phyloP scores from a whole-genome alignment of 2,888 invertebrate genomes.

The Lasioglossum pauxillum region DNA sequence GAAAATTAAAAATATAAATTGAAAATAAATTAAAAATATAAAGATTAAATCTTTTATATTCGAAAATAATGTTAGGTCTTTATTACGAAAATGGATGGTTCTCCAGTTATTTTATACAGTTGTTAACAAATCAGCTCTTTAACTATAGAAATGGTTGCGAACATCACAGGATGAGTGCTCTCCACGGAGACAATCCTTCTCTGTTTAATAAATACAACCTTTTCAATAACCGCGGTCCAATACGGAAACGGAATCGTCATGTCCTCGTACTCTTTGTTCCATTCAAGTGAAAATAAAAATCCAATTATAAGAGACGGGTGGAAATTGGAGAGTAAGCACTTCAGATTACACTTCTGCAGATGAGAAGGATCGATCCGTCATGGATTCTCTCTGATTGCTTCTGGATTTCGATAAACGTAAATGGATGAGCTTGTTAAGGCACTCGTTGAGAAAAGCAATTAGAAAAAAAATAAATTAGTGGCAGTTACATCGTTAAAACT shows the following conservation, averaged over 20 bases:
- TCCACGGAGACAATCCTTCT: background rate
- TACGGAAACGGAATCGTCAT: slow-evolving; percentile 4
- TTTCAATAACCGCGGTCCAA: background rate
- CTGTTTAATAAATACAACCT: background rate
- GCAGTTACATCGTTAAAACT: background rate
- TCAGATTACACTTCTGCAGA: slow-evolving; percentile 37
- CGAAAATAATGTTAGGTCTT: too few species aligned
- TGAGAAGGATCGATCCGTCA: slow-evolving; percentile 17
- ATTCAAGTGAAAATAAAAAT: slow-evolving; percentile 31
- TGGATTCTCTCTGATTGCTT: slow-evolving; percentile 10
- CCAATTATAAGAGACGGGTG: slow-evolving; percentile 34
- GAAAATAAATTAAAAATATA: background rate
- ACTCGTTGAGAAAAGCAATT: slow-evolving; percentile 15
- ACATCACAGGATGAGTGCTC: background rate
- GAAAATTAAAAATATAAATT: background rate
- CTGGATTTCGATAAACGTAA: slow-evolving; percentile 22
- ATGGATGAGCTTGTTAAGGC: slow-evolving; percentile 17
- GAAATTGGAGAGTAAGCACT: slow-evolving; percentile 39
- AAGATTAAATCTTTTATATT: slow-evolving; percentile 11
- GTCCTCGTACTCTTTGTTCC: slow-evolving; percentile 6
- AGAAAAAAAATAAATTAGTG: background rate
- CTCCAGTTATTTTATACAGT: slow-evolving; percentile 8
- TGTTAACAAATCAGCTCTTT: background rate
- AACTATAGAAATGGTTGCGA: background rate
- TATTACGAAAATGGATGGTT: background rate